These are phyloP conservation scores for Trichonephila clavata DNA, from an alignment of 1,140 invertebrate genomes.

Conservation along the genomic window DNA sequence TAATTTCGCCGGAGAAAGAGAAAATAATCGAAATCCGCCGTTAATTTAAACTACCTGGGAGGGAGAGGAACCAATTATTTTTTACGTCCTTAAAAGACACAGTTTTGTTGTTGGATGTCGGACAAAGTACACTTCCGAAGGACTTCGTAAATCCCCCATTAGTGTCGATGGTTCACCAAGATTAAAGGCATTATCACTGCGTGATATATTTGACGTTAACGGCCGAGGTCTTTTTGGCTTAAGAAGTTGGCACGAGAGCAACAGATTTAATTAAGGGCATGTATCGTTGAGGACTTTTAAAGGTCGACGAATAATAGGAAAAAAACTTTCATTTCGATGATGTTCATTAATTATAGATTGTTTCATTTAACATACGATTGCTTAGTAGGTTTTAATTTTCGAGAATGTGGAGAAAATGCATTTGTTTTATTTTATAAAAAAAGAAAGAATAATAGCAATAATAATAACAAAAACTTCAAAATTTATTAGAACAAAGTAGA, in stretches of 20 bases:
- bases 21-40: not conserved
- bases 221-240: conserved; percentile 27
- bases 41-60: conserved; percentile 37
- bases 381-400: too few species aligned
- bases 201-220: conserved; percentile 62
- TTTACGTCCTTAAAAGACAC: conserved; percentile 26
- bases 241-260: conserved; percentile 38
- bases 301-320: not conserved
- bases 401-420: too few species aligned
- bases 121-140: conserved; percentile 46
- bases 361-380: too few species aligned
- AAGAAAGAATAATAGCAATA: too few species aligned
- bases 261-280: conserved; percentile 51
- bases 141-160: conserved; percentile 62
- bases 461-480: too few species aligned
- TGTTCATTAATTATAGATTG: not conserved
- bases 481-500: too few species aligned
- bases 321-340: not conserved
- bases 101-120: conserved; percentile 36
- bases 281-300: conserved; percentile 27
- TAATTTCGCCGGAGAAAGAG: not conserved
- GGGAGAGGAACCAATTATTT: conserved; percentile 44
- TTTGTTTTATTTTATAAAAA: too few species aligned
- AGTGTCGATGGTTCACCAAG: conserved; percentile 48
- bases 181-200: conserved; percentile 61